Conservation (phyloP, 2,113 vertebrate genomes). For the Chaetura pelagica region DNA sequence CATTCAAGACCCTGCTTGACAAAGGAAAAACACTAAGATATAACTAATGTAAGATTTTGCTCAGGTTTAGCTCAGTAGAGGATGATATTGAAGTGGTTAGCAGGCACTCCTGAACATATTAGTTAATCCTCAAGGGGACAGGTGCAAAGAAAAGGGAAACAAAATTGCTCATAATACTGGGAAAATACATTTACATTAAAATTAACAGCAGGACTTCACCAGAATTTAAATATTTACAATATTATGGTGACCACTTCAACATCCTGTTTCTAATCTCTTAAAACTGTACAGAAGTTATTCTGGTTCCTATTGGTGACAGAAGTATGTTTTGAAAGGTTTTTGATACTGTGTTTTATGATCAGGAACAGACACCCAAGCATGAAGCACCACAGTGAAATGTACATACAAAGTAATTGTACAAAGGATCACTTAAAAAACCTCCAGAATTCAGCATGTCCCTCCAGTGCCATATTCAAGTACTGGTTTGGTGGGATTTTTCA, state of each 20-base stretch:
- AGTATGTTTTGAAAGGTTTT: not conserved
- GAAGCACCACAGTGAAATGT: not conserved
- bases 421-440: not conserved
- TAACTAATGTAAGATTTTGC: not conserved
- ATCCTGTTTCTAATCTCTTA: not conserved
- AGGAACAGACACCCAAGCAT: not conserved
- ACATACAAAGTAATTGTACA: not conserved
- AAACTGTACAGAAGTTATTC: not conserved
- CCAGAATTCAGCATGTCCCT: not conserved
- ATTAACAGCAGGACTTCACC: not conserved
- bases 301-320: not conserved
- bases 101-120: not conserved
- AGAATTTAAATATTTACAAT: not conserved
- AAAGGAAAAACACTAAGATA: not conserved
- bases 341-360: not conserved
- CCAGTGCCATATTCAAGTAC: not conserved
- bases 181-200: not conserved
- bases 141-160: not conserved
- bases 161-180: not conserved
- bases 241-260: not conserved
- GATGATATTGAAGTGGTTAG: not conserved
- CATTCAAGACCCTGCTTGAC: not conserved
- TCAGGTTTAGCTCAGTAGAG: not conserved
- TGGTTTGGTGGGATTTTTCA: not conserved
- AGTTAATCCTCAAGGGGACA: not conserved